Percentiles rank a stretch among this genome's conserved stretches.
Evolutionary conservation across 1,140 invertebrate species (phyloP).

Genomic region (fruit fly (Drosophila melanogaster)): Release_6_plus_ISO1_MT NT_033779.5:7288001-7288500

Average conservation of each 20-base stretch:
- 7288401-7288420: slow-evolving; percentile 34
- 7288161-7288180: slow-evolving; percentile 43
- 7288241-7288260: slow-evolving; percentile 62
- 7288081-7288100: slow-evolving; percentile 80
- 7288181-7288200: background rate
- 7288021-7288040: slow-evolving; percentile 14
- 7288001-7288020: slow-evolving; percentile 37
- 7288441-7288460: slow-evolving; percentile 56
- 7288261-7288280: slow-evolving; percentile 79
- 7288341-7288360: slow-evolving; percentile 69
- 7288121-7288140: slow-evolving; percentile 13
- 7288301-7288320: slow-evolving; percentile 82
- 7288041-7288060: slow-evolving; percentile 40
- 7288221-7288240: slow-evolving; percentile 35
- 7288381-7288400: slow-evolving; percentile 77
- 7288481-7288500: slow-evolving; percentile 64
- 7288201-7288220: background rate
- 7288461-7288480: slow-evolving; percentile 79
- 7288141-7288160: slow-evolving; percentile 75
- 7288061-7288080: slow-evolving; percentile 62
- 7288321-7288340: slow-evolving; percentile 48
- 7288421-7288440: slow-evolving; percentile 61
- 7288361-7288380: slow-evolving; percentile 81
- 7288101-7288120: slow-evolving; percentile 6
- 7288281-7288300: slow-evolving; percentile 82